A percentile compares a stretch with the other conserved stretches of the same genome.
Conservation (phyloP, 1,140 invertebrate genomes). For the Trinorchestia longiramus region DNA sequence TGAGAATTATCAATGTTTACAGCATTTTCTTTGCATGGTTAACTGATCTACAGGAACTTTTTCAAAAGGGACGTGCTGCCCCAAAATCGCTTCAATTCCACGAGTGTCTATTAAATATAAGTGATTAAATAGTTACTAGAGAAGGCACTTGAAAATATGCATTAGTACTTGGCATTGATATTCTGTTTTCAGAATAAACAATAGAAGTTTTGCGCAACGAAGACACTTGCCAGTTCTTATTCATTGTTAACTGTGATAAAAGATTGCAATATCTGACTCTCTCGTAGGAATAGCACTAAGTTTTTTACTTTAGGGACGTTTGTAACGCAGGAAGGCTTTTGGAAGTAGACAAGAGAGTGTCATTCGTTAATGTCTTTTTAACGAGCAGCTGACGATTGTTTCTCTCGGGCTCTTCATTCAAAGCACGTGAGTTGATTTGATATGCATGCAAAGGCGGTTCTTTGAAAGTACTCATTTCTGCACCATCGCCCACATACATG, state of each 20-base stretch:
- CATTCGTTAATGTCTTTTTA: constrained; percentile 42
- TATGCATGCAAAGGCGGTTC: neutral
- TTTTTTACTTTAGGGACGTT: neutral
- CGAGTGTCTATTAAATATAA: neutral
- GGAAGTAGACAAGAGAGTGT: constrained; percentile 17
- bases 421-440: neutral
- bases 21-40: no score
- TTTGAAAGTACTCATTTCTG: neutral
- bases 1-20: no score
- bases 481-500: neutral
- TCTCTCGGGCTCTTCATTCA: neutral
- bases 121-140: neutral
- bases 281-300: constrained; percentile 17
- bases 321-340: neutral
- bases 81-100: neutral
- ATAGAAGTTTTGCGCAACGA: neutral
- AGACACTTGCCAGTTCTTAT: neutral
- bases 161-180: neutral
- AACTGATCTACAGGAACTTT: neutral
- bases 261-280: neutral
- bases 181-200: neutral
- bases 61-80: neutral
- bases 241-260: neutral
- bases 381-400: constrained; percentile 29
- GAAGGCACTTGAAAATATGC: neutral